Evolutionary conservation across 2,888 invertebrate species (phyloP).

Genomic region (Lucinisca nassula): DNA sequence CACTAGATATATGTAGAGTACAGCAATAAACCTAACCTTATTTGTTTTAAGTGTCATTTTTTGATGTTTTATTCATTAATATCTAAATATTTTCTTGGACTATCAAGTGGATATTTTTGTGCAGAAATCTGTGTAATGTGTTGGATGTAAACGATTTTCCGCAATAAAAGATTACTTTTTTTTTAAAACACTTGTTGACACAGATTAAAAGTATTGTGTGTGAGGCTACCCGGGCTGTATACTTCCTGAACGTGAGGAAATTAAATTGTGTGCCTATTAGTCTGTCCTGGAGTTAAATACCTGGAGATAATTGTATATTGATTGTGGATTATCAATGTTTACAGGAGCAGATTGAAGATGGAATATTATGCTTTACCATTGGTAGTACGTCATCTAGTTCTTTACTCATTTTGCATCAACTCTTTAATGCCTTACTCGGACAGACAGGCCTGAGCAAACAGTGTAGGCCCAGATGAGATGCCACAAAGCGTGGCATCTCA

Average conservation of each 20-base stretch:
- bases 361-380: background rate
- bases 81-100: background rate
- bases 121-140: background rate
- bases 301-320: background rate
- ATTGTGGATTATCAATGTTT: background rate
- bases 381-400: background rate
- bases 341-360: background rate
- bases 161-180: background rate
- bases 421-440: too few relatives aligned
- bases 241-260: background rate
- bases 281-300: background rate
- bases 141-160: background rate
- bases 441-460: too few relatives aligned
- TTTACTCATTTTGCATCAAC: too few relatives aligned
- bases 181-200: background rate
- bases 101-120: background rate
- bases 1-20: background rate
- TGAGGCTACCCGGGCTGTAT: background rate
- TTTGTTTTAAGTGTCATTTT: background rate
- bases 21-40: background rate
- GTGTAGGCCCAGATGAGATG: too few relatives aligned
- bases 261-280: background rate
- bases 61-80: background rate
- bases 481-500: too few relatives aligned
- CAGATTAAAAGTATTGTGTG: background rate